A percentile compares a stretch with the other conserved stretches of the same genome.
These are phyloP conservation scores for Ormyrus thymus DNA, from an alignment of 2,888 invertebrate species.

Conservation along the genomic window DNA sequence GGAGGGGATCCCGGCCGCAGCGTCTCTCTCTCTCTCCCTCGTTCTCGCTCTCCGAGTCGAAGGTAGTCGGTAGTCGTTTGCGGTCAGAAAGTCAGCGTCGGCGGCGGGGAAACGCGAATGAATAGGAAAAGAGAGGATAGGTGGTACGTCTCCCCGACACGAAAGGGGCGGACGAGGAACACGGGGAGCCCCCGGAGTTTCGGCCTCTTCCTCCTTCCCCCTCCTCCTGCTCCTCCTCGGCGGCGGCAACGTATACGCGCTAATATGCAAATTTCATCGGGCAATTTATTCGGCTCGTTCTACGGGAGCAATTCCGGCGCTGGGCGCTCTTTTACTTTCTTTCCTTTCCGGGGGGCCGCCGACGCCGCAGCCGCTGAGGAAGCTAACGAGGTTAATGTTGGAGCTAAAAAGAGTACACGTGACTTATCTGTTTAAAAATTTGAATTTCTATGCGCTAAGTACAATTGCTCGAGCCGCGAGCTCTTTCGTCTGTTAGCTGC, in stretches of 20 bases:
- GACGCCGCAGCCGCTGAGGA: slow-evolving; percentile 25
- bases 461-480: slow-evolving; percentile 44
- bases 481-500: too few relatives aligned
- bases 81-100: slow-evolving; percentile 46
- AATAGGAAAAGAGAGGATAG: slow-evolving; percentile 50
- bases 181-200: slow-evolving; percentile 23
- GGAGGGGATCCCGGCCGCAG: too few relatives aligned
- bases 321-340: slow-evolving; percentile 48
- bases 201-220: not conserved
- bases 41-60: not conserved
- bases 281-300: slow-evolving; percentile 57
- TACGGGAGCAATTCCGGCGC: slow-evolving; percentile 51
- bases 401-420: slow-evolving; percentile 55
- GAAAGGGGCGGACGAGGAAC: slow-evolving; percentile 56
- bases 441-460: slow-evolving; percentile 56
- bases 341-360: slow-evolving; percentile 28
- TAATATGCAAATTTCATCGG: slow-evolving; percentile 58
- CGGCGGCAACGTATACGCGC: slow-evolving; percentile 42
- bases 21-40: not conserved
- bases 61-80: slow-evolving; percentile 7
- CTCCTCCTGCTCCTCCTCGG: not conserved
- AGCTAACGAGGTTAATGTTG: slow-evolving; percentile 55
- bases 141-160: slow-evolving; percentile 46
- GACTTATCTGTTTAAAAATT: slow-evolving; percentile 56
- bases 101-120: slow-evolving; percentile 32